A percentile compares a stretch with the other conserved stretches of the same genome.
phyloP scores from a whole-genome alignment of 64 coral and sea anemone genomes.

The Montipora sp. region DNA sequence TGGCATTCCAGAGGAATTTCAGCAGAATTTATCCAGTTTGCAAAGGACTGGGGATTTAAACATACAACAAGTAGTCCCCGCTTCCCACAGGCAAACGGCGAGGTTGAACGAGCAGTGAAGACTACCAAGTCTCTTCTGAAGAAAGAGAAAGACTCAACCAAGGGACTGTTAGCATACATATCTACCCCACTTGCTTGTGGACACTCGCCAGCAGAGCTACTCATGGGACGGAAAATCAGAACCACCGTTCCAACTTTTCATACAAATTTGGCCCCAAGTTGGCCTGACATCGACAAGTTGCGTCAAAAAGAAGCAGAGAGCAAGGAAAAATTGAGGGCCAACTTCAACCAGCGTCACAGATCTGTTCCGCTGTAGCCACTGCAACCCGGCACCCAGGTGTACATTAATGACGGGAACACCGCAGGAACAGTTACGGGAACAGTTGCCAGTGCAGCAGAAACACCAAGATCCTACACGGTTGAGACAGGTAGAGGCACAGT shows the following conservation, averaged over 20 bases:
- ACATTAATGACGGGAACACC: slow-evolving; percentile 20
- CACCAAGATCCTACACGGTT: too few species aligned
- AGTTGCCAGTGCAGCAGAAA: background rate
- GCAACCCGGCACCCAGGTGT: slow-evolving; percentile 41
- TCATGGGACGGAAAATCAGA: slow-evolving; percentile 44
- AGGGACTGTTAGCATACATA: slow-evolving; percentile 53
- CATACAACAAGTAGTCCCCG: slow-evolving; percentile 39
- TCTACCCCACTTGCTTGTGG: slow-evolving; percentile 51
- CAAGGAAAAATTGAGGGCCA: background rate
- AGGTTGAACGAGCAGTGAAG: slow-evolving; percentile 43
- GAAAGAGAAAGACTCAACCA: slow-evolving; percentile 40
- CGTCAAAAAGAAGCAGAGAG: background rate
- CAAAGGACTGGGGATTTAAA: slow-evolving; percentile 35
- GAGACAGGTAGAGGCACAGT: too few species aligned
- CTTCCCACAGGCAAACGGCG: slow-evolving; percentile 32
- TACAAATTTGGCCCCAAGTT: background rate
- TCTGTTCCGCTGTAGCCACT: background rate
- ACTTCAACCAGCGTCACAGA: slow-evolving; percentile 42
- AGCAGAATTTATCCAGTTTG: slow-evolving; percentile 31
- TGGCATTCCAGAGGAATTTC: slow-evolving; percentile 56
- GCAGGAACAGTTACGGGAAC: background rate
- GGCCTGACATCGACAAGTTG: slow-evolving; percentile 23
- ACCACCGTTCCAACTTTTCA: slow-evolving; percentile 9
- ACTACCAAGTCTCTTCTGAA: slow-evolving; percentile 47
- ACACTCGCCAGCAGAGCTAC: slow-evolving; percentile 57